phyloP scores from a whole-genome alignment of 2,797 vertebrate species.

The Pangasius djambal region DNA sequence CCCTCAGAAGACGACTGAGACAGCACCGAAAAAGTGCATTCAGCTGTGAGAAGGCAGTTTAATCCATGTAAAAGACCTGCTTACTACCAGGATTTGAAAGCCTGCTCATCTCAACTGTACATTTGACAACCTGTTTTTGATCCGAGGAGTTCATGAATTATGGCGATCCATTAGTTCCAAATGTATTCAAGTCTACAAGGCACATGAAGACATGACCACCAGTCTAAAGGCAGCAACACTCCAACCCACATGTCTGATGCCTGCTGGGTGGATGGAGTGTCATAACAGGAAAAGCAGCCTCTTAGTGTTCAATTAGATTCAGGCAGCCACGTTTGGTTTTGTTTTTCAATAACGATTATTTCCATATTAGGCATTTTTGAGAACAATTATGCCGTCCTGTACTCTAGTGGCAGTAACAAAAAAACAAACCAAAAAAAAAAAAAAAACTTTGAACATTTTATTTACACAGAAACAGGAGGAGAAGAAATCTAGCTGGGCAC shows the following conservation, averaged over 20 bases:
- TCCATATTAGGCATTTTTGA: background rate
- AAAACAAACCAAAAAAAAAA: too few species aligned
- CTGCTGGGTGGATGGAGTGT: background rate
- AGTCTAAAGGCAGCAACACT: background rate
- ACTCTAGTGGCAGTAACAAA: background rate
- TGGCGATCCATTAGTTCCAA: background rate
- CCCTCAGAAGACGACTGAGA: background rate
- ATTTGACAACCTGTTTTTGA: background rate
- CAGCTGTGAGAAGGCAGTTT: background rate
- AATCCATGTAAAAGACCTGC: conserved; percentile 5
- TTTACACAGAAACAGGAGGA: background rate
- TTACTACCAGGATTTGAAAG: background rate
- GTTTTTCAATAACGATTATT: background rate
- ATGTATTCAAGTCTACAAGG: conserved; percentile 6
- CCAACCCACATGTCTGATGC: background rate
- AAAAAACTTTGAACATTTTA: background rate
- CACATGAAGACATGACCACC: background rate
- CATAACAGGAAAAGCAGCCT: background rate
- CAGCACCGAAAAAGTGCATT: background rate
- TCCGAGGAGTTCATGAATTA: background rate
- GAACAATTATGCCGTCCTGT: background rate
- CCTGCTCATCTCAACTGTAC: background rate
- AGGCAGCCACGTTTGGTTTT: background rate
- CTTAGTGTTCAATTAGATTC: background rate
- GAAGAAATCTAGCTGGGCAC: background rate